Evolutionary conservation across 2,888 invertebrate species (phyloP), one percentile per base, ranked within the genome.

Genomic region (Ceramica pisi): DNA sequence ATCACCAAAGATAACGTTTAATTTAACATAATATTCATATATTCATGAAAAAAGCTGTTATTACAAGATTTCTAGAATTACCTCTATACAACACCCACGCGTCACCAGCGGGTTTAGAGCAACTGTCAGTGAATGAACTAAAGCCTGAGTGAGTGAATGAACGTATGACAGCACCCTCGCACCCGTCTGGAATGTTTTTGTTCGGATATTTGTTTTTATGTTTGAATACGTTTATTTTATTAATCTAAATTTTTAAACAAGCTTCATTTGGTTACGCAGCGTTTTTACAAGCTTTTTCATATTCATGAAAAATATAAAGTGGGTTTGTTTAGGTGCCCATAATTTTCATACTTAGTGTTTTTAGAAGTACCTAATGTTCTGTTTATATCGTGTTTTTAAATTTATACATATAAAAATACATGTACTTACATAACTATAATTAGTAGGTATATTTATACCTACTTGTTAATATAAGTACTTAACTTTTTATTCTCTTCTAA

Each of bases 111-210:
- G 12, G 14, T 61, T 48, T 48, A 50, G 14, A 67, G 12, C 46
- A 50, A 16, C 48, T 66, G 44, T 50, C 48, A 67, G 53, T 35
- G 12, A 67, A 55, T 63, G 59, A 67, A 61, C 31, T 71, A 56
- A 61, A 19, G 19, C 67, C 60, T 14, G 31, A 65, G 6, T 50
- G 21, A 67, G 10, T 60, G n/a, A 71, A 55, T 60, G 44, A 72
- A 31, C 12, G 44, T 60, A 60, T 64, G 46, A 60, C 53, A 31
- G 6, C 31, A 61, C 60, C 63, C 59, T 61, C 63, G 50, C 71
- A 60, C 46, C 46, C 35, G 71, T 48, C 67, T 55, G 50, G 12
- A 60, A 50, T 50, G 31, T 21, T 63, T 51, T 59, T 19, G n/a
- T 59, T 59, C 1, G 10, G 19, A 44, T 38, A 64, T 50, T 65